These are phyloP conservation scores for Fragum fragum DNA, from an alignment of 2,888 invertebrate species.

Conservation along the genomic window DNA sequence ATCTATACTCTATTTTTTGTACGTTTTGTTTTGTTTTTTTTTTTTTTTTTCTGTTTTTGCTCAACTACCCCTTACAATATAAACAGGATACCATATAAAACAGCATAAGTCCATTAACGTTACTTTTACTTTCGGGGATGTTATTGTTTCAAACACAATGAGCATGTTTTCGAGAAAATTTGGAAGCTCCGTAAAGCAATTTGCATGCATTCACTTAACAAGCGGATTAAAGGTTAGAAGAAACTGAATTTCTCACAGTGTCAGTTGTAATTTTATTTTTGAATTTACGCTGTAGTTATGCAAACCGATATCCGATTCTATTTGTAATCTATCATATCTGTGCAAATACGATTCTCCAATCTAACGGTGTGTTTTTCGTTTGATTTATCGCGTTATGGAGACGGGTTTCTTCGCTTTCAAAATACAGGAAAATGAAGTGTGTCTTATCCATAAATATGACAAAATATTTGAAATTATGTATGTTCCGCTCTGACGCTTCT, in stretches of 20 bases:
- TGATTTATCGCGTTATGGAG: constrained; percentile 19
- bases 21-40: no score
- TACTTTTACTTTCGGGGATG: no score
- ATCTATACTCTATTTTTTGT: no score
- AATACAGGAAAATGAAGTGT: background rate
- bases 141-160: no score
- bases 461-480: constrained; percentile 2
- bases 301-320: constrained; percentile 23
- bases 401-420: constrained; percentile 8
- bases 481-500: background rate
- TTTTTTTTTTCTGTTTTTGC: no score
- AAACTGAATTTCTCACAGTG: constrained; percentile 5
- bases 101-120: no score
- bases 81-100: no score
- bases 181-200: no score
- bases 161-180: no score
- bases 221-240: background rate
- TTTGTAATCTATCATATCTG: constrained; percentile 27
- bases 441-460: constrained; percentile 6
- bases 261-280: constrained; percentile 16
- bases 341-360: constrained; percentile 4
- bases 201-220: no score
- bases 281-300: constrained; percentile 16
- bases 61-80: no score
- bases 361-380: background rate